phyloP scores from a whole-genome alignment of 2,113 vertebrate species.

The Hypocryptadius cinnamomeus region DNA sequence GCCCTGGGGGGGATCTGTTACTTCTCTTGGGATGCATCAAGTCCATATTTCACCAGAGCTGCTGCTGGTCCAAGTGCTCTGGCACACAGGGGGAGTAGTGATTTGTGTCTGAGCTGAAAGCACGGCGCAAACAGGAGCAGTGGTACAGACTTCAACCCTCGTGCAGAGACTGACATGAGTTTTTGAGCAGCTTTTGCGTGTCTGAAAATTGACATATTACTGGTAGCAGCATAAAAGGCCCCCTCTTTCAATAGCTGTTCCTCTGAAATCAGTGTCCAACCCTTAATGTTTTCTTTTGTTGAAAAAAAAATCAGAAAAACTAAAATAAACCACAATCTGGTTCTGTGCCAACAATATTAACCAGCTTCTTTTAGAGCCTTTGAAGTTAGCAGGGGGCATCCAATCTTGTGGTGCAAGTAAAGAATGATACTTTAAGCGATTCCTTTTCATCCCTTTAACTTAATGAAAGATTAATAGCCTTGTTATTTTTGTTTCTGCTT shows the following conservation, averaged over 20 bases:
- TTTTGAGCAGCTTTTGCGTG: background rate
- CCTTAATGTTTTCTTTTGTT: slow-evolving; percentile 61
- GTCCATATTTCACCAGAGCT: background rate
- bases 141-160: background rate
- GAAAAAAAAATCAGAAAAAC: slow-evolving; percentile 71
- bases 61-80: background rate
- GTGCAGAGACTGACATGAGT: background rate
- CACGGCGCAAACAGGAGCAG: background rate
- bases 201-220: slow-evolving; percentile 16
- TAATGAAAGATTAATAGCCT: slow-evolving; percentile 99
- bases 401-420: slow-evolving; percentile 85
- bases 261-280: slow-evolving; percentile 10
- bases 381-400: slow-evolving; percentile 95
- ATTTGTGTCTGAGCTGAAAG: background rate
- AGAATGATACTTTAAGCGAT: slow-evolving; percentile 96
- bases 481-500: slow-evolving; percentile 97
- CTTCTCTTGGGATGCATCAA: background rate
- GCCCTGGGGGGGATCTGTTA: background rate
- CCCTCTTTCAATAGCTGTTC: background rate
- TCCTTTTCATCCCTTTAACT: slow-evolving; percentile 98
- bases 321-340: slow-evolving; percentile 86
- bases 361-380: slow-evolving; percentile 83
- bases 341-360: slow-evolving; percentile 90
- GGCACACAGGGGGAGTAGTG: background rate
- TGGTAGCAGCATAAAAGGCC: slow-evolving; percentile 24